phyloP scores from a whole-genome alignment of 1,140 invertebrate genomes.

The Chlorops oryzae region DNA sequence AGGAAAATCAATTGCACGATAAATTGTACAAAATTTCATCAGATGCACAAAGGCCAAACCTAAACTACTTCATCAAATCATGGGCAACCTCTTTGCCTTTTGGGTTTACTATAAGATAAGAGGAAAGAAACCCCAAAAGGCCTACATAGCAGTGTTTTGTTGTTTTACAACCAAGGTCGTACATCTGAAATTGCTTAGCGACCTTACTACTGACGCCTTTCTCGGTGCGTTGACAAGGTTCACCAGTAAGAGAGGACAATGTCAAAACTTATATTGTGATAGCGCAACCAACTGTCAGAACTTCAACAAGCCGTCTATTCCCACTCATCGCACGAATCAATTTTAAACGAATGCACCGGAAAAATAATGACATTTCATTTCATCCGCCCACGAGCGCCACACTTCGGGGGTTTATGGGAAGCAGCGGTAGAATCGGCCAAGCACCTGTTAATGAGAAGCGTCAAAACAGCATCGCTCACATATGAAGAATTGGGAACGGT shows the following conservation, averaged over 20 bases:
- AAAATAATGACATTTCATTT: not conserved
- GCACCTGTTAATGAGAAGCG: not conserved
- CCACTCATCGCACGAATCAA: not conserved
- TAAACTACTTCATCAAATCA: not conserved
- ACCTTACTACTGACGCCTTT: too few relatives aligned
- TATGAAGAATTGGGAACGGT: too few relatives aligned
- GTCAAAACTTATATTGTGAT: not conserved
- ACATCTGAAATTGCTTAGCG: not conserved
- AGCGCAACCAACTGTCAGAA: not conserved
- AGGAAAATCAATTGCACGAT: too few relatives aligned
- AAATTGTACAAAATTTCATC: too few relatives aligned
- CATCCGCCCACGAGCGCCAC: not conserved
- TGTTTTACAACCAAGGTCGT: too few relatives aligned
- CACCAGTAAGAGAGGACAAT: not conserved
- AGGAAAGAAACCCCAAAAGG: too few relatives aligned
- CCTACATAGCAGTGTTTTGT: too few relatives aligned
- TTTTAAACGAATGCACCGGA: not conserved
- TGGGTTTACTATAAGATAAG: too few relatives aligned
- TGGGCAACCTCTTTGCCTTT: too few relatives aligned
- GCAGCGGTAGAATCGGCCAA: too few relatives aligned
- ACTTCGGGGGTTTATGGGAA: constrained; percentile 3
- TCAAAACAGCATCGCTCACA: constrained; percentile 1
- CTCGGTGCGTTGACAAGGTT: not conserved
- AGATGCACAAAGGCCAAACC: too few relatives aligned
- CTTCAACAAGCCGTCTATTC: not conserved